These are phyloP conservation scores for Anolis sagrei DNA, from an alignment of 2,113 vertebrate species.

Conservation along the genomic window DNA sequence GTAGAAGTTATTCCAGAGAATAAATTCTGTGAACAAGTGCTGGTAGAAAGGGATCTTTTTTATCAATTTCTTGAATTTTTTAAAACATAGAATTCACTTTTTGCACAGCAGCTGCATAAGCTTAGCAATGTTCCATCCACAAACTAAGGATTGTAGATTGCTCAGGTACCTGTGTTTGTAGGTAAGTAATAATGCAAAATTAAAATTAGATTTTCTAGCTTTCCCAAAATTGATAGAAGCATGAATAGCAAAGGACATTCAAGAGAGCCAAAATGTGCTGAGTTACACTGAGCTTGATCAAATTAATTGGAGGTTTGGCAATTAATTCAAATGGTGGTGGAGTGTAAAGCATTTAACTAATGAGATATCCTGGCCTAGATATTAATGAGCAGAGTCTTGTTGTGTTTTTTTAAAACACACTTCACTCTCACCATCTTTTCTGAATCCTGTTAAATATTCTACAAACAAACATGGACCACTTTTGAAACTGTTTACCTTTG, in stretches of 20 bases:
- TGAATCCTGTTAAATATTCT: background rate
- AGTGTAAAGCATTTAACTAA: background rate
- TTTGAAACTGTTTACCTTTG: conserved; percentile 22
- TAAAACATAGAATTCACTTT: too few relatives aligned
- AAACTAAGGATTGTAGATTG: background rate
- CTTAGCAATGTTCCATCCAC: background rate
- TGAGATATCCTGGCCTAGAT: background rate
- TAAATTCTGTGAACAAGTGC: background rate
- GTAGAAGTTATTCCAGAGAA: background rate
- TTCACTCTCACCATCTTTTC: background rate
- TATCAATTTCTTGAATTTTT: background rate
- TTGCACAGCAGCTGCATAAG: background rate
- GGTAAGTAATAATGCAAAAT: background rate
- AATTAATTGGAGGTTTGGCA: background rate
- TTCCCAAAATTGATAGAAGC: background rate
- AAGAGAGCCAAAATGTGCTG: background rate
- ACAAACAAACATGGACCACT: background rate
- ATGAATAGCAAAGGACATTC: background rate
- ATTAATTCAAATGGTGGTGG: background rate
- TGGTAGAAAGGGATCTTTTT: too few relatives aligned
- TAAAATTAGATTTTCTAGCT: background rate
- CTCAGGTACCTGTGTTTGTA: background rate
- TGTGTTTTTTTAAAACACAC: background rate
- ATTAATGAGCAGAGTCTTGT: background rate
- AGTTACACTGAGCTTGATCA: background rate